Conservation (phyloP, 64 coral and sea anemone species). For the Actinia equina region DNA sequence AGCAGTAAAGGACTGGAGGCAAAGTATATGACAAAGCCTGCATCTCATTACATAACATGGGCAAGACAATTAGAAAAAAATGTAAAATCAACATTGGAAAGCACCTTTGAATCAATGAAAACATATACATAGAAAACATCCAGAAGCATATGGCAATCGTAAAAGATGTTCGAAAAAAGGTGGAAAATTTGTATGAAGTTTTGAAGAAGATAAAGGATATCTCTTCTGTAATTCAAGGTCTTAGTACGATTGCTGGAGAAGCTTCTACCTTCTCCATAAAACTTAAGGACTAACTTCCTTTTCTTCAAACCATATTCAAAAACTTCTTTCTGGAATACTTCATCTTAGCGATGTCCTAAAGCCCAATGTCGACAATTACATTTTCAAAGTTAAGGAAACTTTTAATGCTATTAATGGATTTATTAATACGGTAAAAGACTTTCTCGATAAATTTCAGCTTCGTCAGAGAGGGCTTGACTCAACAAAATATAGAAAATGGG, state of each 20-base stretch:
- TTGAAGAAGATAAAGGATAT: constrained; percentile 63
- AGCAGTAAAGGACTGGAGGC: not conserved
- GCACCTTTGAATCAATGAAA: constrained; percentile 71
- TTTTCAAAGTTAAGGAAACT: constrained; percentile 45
- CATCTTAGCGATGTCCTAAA: constrained; percentile 55
- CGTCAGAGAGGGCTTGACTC: constrained; percentile 74
- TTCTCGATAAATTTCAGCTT: constrained; percentile 79
- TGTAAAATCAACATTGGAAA: constrained; percentile 53
- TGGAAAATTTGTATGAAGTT: constrained; percentile 59
- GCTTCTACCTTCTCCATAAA: constrained; percentile 55
- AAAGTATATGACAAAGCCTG: constrained; percentile 4
- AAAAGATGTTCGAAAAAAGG: constrained; percentile 48
- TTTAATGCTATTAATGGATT: constrained; percentile 66
- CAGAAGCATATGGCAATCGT: constrained; percentile 40
- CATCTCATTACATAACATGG: constrained; percentile 59
- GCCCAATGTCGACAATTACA: constrained; percentile 59
- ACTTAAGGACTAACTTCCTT: constrained; percentile 33
- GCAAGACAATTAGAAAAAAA: constrained; percentile 57
- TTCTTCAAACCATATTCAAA: constrained; percentile 58
- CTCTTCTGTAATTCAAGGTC: constrained; percentile 45
- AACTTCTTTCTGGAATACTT: constrained; percentile 61
- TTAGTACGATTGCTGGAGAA: constrained; percentile 48
- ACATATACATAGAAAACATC: constrained; percentile 66
- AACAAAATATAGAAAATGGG: constrained; percentile 53
- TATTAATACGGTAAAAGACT: constrained; percentile 73